Conservation (phyloP, 2,113 vertebrate species). For the Merops nubicus region DNA sequence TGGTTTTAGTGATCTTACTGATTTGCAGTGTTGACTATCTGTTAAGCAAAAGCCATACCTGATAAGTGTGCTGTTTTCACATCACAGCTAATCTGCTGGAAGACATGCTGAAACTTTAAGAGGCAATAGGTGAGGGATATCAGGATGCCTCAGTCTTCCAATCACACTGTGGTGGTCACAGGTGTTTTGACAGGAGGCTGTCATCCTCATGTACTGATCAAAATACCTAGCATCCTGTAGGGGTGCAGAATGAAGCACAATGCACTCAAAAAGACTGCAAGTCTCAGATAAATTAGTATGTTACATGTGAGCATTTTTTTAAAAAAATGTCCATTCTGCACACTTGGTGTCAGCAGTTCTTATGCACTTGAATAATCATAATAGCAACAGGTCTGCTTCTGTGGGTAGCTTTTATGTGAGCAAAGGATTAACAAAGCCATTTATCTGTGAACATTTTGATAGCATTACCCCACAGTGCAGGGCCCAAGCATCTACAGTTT, state of each 20-base stretch:
- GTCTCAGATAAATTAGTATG: not conserved
- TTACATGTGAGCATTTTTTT: not conserved
- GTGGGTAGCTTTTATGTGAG: not conserved
- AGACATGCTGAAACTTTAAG: not conserved
- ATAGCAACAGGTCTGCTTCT: not conserved
- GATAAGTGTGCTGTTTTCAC: not conserved
- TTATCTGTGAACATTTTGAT: constrained; percentile 28
- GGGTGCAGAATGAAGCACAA: not conserved
- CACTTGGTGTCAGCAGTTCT: not conserved
- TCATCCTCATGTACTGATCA: not conserved
- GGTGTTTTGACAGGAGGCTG: too few relatives aligned
- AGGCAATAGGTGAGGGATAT: not conserved
- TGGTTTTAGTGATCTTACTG: constrained; percentile 4
- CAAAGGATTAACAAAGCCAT: constrained; percentile 33
- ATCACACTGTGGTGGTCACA: fast-evolving
- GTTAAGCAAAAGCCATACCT: not conserved
- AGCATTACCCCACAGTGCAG: not conserved
- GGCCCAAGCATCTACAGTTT: not conserved
- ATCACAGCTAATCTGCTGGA: not conserved
- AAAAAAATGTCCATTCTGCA: not conserved
- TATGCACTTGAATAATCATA: not conserved
- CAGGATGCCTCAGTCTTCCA: not conserved
- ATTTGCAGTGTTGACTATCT: not conserved
- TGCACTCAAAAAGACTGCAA: not conserved
- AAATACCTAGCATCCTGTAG: not conserved